A percentile compares a stretch with the other conserved stretches of the same genome.
These are phyloP conservation scores for Umimayanthus chanpuru DNA, from an alignment of 92 coral and sea anemone genomes.

Conservation along the genomic window DNA sequence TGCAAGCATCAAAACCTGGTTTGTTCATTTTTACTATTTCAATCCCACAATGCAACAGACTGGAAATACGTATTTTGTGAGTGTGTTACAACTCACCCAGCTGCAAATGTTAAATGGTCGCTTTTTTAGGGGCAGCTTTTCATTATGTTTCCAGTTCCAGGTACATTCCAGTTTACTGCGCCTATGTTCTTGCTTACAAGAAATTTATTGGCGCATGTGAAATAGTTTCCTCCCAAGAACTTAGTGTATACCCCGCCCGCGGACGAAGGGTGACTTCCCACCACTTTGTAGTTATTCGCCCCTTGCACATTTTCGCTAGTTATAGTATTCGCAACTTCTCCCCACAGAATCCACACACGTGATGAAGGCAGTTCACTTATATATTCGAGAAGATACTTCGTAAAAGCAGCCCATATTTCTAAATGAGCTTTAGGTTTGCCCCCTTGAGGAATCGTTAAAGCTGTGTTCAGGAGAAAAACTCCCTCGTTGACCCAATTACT, in stretches of 20 bases:
- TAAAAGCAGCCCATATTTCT: background rate
- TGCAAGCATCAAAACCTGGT: too few relatives aligned
- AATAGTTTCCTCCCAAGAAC: constrained; percentile 30
- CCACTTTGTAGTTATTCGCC: background rate
- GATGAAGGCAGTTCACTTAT: background rate
- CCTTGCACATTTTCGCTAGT: background rate
- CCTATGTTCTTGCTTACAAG: too few relatives aligned
- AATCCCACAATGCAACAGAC: too few relatives aligned
- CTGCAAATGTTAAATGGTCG: too few relatives aligned
- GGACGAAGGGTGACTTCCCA: constrained; percentile 14
- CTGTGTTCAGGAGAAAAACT: constrained; percentile 33
- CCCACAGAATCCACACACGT: constrained; percentile 37
- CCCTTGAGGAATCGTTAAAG: constrained; percentile 14
- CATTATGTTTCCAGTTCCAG: background rate
- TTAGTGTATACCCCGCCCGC: background rate
- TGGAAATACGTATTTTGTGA: too few relatives aligned
- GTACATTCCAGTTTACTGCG: background rate
- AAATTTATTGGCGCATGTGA: constrained; percentile 27
- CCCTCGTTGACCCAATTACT: constrained; percentile 21
- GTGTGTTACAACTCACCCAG: too few relatives aligned
- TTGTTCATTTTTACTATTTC: too few relatives aligned
- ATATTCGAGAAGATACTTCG: background rate
- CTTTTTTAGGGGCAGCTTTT: background rate
- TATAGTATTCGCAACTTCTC: background rate
- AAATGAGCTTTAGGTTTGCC: background rate